Base-by-base conservation (phyloP, 2,888 invertebrate species). In the Dorcus parallelipipedus region DNA sequence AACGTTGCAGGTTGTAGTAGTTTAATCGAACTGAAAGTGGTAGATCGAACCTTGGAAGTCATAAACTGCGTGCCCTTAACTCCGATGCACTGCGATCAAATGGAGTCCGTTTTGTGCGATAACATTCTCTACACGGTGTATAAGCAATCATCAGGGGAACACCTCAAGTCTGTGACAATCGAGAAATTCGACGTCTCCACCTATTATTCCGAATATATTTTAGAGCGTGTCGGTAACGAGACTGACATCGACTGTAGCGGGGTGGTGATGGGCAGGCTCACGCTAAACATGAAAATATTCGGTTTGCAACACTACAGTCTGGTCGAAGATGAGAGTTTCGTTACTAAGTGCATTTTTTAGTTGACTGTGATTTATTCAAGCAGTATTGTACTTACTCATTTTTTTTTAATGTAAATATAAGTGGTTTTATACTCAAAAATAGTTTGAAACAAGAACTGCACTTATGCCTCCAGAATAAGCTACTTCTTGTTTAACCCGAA, bases 121-220 rank as follows among this genome's bases (percentile, higher is more conserved):
- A 66, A 70, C 52, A 51, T 58, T 14, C 52, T 71, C 17, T 72
- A 70, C 53, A 71, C 71, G 4, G 56, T 72, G 8, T 71, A 69
- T 52, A 72, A 66, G 48, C 54, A 64, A n/a, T 59, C 33, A 10
- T 33, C 26, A 47, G 55, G 56, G 42, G 59, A 59, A 23, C 54
- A 57, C n/a, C 39, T 23, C 8, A 52, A 60, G n/a, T 50, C 54
- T 9, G 53, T 61, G 9, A 52, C 60, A 3, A 59, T 66, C 5
- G 67, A 67, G 49, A 62, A 54, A 49, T 67, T 61, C 45, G 51
- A 52, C 45, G 56, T 67, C 50, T 42, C 52, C 17, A 42, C 59
- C 4, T 20, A 45, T 5, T 45, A 20, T n/a, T 50, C 23, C 9
- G 58, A 63, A 45, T 49, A 51, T 47, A 49, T 64, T 26, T 59